These are phyloP conservation scores for Diplodus sargus DNA, from an alignment of 2,797 vertebrate species.

Conservation along the genomic window DNA sequence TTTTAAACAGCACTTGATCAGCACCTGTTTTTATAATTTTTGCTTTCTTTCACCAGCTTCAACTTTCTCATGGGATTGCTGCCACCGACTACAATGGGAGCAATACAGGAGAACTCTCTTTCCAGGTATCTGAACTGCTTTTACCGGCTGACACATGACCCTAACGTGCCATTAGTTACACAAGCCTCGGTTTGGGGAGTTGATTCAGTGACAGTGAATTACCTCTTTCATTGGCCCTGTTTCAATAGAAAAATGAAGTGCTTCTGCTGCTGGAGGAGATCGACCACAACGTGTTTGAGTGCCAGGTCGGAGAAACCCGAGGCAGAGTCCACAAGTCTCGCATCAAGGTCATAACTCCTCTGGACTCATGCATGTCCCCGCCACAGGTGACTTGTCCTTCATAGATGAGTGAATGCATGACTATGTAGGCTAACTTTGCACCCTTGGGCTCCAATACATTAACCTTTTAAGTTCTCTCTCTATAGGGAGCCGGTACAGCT, in stretches of 20 bases:
- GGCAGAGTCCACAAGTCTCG: slow-evolving; percentile 83
- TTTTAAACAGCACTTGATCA: not conserved
- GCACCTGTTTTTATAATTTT: slow-evolving; percentile 41
- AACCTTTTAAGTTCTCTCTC: slow-evolving; percentile 25
- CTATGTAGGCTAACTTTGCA: not conserved
- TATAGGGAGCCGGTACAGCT: slow-evolving; percentile 54
- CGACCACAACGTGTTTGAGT: slow-evolving; percentile 84
- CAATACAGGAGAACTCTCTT: slow-evolving; percentile 84
- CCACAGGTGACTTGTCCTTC: slow-evolving; percentile 66
- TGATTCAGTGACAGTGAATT: not conserved
- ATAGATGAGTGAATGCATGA: not conserved
- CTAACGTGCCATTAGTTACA: not conserved
- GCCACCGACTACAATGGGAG: slow-evolving; percentile 83
- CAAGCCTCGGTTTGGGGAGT: not conserved
- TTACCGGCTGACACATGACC: not conserved
- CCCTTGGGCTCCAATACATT: not conserved
- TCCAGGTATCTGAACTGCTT: slow-evolving; percentile 86
- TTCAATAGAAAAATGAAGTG: slow-evolving; percentile 85
- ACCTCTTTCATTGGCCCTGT: slow-evolving; percentile 30
- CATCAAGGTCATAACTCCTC: slow-evolving; percentile 88
- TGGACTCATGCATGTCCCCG: slow-evolving; percentile 53
- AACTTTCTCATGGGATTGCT: slow-evolving; percentile 88
- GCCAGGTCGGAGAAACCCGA: slow-evolving; percentile 83
- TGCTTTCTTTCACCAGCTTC: slow-evolving; percentile 81
- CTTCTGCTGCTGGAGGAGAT: slow-evolving; percentile 84